Evolutionary conservation across 2,113 vertebrate species (phyloP).

Genomic region (Percina caprodes): DNA sequence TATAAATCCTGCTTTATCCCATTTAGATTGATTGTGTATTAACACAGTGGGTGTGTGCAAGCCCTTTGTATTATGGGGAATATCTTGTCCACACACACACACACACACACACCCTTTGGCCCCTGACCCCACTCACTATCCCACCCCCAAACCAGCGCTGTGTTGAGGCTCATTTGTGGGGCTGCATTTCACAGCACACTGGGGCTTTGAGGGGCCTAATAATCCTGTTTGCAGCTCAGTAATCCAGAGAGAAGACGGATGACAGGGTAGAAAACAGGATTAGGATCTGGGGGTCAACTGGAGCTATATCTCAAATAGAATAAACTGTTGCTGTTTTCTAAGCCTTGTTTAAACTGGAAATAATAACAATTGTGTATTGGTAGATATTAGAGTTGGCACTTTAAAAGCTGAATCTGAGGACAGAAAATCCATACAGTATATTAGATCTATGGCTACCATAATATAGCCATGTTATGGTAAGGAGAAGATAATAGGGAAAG

Average conservation of each 20-base stretch:
- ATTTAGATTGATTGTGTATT: conserved; percentile 70
- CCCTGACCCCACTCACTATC: background rate
- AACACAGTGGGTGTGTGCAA: conserved; percentile 60
- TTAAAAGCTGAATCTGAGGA: background rate
- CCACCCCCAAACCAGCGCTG: conserved; percentile 14
- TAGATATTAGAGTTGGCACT: background rate
- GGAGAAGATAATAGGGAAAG: background rate
- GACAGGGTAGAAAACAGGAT: conserved; percentile 58
- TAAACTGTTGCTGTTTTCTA: conserved; percentile 30
- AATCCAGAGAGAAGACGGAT: conserved; percentile 71
- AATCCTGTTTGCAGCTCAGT: conserved; percentile 75
- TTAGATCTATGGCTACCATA: background rate
- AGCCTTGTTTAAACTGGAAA: conserved; percentile 16
- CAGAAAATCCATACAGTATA: background rate
- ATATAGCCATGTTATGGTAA: background rate
- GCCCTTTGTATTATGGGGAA: conserved; percentile 51
- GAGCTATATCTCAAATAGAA: conserved; percentile 4
- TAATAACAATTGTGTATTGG: background rate
- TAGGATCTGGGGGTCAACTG: conserved; percentile 41
- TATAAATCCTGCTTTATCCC: conserved; percentile 64
- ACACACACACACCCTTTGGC: conserved; percentile 24
- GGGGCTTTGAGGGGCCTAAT: conserved; percentile 64
- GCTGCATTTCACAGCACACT: conserved; percentile 66
- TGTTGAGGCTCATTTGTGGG: conserved; percentile 42
- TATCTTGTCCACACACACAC: conserved; percentile 27